phyloP scores from a whole-genome alignment of 2,888 invertebrate species.

The Sabatieria punctata region DNA sequence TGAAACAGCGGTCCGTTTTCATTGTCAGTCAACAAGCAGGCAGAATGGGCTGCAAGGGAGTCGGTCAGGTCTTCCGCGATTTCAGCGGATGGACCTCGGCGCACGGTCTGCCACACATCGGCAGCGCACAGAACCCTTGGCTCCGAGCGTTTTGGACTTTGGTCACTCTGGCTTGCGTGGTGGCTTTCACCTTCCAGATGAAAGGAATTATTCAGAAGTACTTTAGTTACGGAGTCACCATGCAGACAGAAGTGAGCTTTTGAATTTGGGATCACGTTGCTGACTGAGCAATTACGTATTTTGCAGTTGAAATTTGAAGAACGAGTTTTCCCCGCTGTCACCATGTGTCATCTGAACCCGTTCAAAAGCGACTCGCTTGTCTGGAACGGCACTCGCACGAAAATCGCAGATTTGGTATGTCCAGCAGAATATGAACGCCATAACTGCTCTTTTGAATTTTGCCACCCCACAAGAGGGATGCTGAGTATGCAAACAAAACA shows the following conservation, averaged over 20 bases:
- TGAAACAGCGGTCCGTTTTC: too few relatives aligned
- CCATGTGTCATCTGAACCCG: constrained; percentile 26
- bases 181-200: constrained; percentile 20
- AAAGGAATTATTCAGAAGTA: constrained; percentile 17
- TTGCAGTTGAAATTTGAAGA: constrained; percentile 23
- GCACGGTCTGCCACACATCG: constrained; percentile 26
- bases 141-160: constrained; percentile 19
- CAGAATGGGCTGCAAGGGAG: background rate
- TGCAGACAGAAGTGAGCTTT: constrained; percentile 16
- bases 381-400: background rate
- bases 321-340: constrained; percentile 24
- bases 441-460: too few relatives aligned
- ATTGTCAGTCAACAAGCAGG: too few relatives aligned
- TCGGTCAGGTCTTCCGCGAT: constrained; percentile 13
- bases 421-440: too few relatives aligned
- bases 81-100: constrained; percentile 25
- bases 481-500: too few relatives aligned
- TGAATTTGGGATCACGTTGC: background rate
- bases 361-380: constrained; percentile 14
- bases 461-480: too few relatives aligned
- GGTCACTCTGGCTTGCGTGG: constrained; percentile 15
- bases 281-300: background rate
- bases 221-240: constrained; percentile 19
- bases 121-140: constrained; percentile 17
- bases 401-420: too few relatives aligned